Percentiles rank a stretch among this genome's conserved stretches.
phyloP scores from a whole-genome alignment of 2,113 vertebrate species.

The Thalassarche chlororhynchos region DNA sequence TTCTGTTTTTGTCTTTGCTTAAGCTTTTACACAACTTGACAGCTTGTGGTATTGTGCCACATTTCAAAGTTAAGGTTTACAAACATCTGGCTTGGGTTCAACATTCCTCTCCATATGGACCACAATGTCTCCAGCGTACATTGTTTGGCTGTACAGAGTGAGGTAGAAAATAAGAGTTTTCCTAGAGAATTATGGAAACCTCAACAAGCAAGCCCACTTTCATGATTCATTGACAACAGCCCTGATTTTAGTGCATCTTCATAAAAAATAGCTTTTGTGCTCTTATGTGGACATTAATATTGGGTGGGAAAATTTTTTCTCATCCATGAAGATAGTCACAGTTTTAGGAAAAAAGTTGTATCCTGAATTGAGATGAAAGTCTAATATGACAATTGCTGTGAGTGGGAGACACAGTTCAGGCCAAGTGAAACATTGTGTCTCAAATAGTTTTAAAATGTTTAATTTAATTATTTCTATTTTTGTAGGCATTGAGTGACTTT shows the following conservation, averaged over 20 bases:
- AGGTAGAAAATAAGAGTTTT: constrained; percentile 74
- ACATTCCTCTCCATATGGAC: constrained; percentile 72
- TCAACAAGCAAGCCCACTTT: neutral
- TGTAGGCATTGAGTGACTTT: neutral
- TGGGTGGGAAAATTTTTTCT: neutral
- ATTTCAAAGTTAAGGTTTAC: constrained; percentile 82
- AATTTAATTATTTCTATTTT: constrained; percentile 16
- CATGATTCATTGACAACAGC: neutral
- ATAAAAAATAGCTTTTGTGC: neutral
- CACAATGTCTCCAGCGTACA: constrained; percentile 62
- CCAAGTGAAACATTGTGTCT: constrained; percentile 1
- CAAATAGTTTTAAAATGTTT: neutral
- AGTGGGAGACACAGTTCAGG: neutral
- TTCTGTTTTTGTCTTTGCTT: constrained; percentile 84
- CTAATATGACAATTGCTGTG: neutral
- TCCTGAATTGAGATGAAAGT: neutral
- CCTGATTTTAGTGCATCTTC: neutral
- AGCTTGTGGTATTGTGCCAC: constrained; percentile 83
- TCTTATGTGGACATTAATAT: neutral
- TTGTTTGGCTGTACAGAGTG: constrained; percentile 57
- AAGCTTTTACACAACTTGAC: constrained; percentile 84
- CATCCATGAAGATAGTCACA: neutral
- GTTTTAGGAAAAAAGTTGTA: neutral
- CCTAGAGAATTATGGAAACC: constrained; percentile 49
- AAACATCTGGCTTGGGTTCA: constrained; percentile 80